phyloP scores from a whole-genome alignment of 2,113 vertebrate species.

The Mixornis gularis region DNA sequence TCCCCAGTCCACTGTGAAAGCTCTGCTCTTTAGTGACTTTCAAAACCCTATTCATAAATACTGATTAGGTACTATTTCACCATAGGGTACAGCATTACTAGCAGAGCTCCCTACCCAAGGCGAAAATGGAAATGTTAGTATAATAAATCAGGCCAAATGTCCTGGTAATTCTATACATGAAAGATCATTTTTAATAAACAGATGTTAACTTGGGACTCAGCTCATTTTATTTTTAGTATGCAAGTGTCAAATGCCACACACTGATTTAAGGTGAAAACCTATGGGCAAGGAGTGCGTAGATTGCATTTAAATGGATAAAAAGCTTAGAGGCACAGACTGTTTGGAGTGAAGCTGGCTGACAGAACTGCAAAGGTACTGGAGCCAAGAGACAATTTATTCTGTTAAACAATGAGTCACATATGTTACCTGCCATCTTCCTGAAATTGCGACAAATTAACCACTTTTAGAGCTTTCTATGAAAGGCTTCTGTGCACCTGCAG shows the following conservation, averaged over 20 bases:
- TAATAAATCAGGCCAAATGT: conserved; percentile 65
- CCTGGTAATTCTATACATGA: conserved; percentile 26
- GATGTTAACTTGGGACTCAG: conserved; percentile 39
- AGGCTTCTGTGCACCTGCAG: background rate
- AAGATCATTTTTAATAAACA: conserved; percentile 69
- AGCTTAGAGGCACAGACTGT: background rate
- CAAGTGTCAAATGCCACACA: conserved; percentile 31
- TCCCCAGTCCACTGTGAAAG: background rate
- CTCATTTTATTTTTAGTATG: conserved; percentile 3
- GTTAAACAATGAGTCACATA: background rate
- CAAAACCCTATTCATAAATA: conserved; percentile 74
- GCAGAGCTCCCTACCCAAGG: conserved; percentile 28
- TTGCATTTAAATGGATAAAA: background rate
- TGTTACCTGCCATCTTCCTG: background rate
- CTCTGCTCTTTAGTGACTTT: conserved; percentile 64
- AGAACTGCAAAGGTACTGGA: background rate
- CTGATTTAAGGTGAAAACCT: background rate
- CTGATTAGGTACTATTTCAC: conserved; percentile 69
- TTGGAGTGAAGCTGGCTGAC: background rate
- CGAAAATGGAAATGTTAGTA: conserved; percentile 62
- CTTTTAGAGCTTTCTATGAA: background rate
- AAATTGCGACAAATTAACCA: background rate
- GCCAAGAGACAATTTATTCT: background rate
- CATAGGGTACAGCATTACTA: conserved; percentile 5
- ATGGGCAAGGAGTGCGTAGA: background rate